Evolutionary conservation across 2,797 vertebrate species (phyloP).

Genomic region (Typhlichthys eigenmanni): DNA sequence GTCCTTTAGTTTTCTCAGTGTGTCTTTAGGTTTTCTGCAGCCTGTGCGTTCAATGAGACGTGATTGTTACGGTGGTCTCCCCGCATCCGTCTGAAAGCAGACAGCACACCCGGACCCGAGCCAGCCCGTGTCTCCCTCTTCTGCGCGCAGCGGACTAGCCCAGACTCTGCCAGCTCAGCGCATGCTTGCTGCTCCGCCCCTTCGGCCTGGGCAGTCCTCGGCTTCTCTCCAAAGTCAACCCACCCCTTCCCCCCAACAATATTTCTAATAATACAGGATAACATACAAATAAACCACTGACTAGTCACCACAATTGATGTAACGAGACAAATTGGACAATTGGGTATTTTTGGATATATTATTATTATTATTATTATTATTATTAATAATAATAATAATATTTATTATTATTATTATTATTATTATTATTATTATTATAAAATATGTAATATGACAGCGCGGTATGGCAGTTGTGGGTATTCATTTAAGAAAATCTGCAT

Average conservation of each 20-base stretch:
- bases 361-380: background rate
- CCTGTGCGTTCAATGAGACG: conserved; percentile 61
- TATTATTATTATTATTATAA: background rate
- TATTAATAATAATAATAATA: background rate
- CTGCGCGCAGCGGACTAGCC: conserved; percentile 71
- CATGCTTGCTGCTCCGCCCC: conserved; percentile 81
- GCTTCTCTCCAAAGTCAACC: conserved; percentile 52
- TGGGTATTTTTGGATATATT: no score
- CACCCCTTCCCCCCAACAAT: conserved; percentile 1
- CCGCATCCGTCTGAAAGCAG: conserved; percentile 72
- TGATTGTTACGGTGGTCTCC: conserved; percentile 67
- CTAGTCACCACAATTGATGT: background rate
- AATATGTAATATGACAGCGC: background rate
- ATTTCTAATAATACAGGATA: background rate
- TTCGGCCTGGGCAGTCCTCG: conserved; percentile 68
- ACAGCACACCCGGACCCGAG: conserved; percentile 77
- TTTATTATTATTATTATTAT: background rate
- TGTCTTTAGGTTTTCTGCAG: conserved; percentile 21
- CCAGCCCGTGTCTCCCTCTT: conserved; percentile 72
- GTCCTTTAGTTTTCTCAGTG: conserved; percentile 38
- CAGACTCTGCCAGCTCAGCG: conserved; percentile 82
- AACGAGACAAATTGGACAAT: background rate
- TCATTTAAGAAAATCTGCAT: no score
- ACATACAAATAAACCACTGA: background rate
- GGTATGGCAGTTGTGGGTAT: no score